Conservation (phyloP, 2,797 vertebrate genomes). For the Cryptoblepharus egeriae region DNA sequence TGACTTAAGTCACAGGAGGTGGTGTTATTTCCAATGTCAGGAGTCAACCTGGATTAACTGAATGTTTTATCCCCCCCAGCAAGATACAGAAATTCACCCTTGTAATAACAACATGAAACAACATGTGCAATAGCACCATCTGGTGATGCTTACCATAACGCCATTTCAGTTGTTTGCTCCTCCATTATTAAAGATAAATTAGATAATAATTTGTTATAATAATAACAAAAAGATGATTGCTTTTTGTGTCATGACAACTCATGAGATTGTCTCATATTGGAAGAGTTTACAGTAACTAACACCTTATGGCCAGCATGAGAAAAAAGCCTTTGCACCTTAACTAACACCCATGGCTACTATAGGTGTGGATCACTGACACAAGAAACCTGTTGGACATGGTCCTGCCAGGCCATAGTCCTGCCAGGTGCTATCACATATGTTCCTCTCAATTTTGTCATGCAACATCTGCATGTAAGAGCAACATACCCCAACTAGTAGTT, state of each 20-base stretch:
- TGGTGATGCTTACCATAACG: neutral
- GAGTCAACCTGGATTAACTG: neutral
- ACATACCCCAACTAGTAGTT: neutral
- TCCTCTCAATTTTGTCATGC: neutral
- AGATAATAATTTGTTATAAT: too few species aligned
- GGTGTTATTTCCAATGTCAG: neutral
- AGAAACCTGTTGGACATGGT: neutral
- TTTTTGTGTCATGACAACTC: neutral
- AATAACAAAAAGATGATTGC: too few species aligned
- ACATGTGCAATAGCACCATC: slow-evolving; percentile 9
- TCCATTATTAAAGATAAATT: neutral
- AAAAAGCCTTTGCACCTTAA: neutral
- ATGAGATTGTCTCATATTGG: neutral
- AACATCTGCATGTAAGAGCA: neutral
- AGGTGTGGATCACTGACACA: neutral
- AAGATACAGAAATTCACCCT: neutral
- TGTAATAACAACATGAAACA: neutral
- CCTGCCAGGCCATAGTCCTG: neutral
- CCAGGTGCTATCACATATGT: neutral
- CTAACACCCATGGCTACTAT: neutral
- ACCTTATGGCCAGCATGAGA: too few species aligned
- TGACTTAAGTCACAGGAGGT: too few species aligned
- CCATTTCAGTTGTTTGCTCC: neutral
- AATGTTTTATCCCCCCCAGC: neutral
- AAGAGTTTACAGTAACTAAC: neutral